Percentiles rank a stretch among this genome's conserved stretches.
These are phyloP conservation scores for Drosophila tsacasi DNA, from an alignment of 1,140 invertebrate genomes.

Conservation along the genomic window DNA sequence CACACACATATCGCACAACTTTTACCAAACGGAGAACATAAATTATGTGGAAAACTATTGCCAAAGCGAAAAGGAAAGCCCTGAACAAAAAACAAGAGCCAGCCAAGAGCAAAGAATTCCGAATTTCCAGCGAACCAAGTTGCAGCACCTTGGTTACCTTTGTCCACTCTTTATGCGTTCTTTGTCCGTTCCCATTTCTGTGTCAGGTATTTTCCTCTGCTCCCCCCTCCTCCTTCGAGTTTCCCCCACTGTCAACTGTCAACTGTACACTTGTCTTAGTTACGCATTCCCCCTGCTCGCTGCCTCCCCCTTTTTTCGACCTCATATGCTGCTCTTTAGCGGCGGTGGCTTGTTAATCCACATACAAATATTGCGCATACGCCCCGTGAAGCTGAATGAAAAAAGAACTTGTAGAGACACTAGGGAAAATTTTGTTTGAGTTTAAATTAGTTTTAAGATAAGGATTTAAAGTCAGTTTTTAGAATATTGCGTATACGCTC, in stretches of 20 bases:
- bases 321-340: conserved; percentile 16
- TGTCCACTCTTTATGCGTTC: conserved; percentile 55
- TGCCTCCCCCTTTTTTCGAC: neutral
- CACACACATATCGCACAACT: conserved; percentile 36
- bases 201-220: conserved; percentile 36
- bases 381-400: conserved; percentile 41
- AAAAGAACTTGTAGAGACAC: neutral
- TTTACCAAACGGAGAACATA: conserved; percentile 38
- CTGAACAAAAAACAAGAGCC: conserved; percentile 14
- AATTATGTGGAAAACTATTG: conserved; percentile 55
- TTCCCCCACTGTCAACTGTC: conserved; percentile 46
- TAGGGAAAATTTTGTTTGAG: too few species aligned
- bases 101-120: conserved; percentile 26
- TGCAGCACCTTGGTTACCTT: conserved; percentile 70
- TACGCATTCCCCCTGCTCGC: conserved; percentile 21
- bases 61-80: conserved; percentile 34
- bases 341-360: conserved; percentile 67
- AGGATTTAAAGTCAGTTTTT: neutral
- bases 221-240: neutral
- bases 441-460: too few species aligned
- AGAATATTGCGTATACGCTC: neutral
- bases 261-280: conserved; percentile 50
- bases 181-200: conserved; percentile 36
- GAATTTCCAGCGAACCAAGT: conserved; percentile 36
- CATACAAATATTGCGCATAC: conserved; percentile 78